Evolutionary conservation across 2,113 vertebrate genomes (phyloP), one percentile per base, ranked within the genome.

Genomic region (Athene noctua): DNA sequence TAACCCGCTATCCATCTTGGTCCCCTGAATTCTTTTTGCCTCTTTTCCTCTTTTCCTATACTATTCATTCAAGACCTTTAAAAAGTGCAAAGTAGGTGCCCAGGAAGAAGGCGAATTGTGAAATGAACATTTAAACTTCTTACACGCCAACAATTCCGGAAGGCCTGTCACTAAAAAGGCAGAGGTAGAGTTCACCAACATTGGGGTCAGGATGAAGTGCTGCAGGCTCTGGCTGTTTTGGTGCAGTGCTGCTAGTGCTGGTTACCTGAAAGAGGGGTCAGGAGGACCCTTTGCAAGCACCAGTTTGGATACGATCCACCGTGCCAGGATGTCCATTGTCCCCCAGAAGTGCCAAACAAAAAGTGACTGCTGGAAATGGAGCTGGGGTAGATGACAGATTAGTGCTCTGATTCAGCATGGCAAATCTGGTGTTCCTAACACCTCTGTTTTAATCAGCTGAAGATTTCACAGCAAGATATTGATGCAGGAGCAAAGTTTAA

Each of bases 1-100:
- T 88, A 91, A 92, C 78, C 78, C 14, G 6, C 86, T 94, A 66
- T 92, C 63, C 51, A 30, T 95, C 91, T 95, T 49, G 51, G 54
- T 72, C 29, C 66, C 73, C 82, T 40, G 25, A 67, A 77, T 88
- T 84, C 59, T 81, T 87, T 81, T 80, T 88, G 47, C 80, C 54
- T 84, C 26, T 74, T 92, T 81, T 59, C 47, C 68, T 94, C 58
- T 92, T 9, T 66, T 91, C 57, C 54, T 73, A 5, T 46, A 54
- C 57, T 7, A 15, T 84, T 95, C 71, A 61, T 71, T 74, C 5
- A 16, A 93, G 85, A 95, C 49, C 92, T 79, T 95, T 75, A 79
- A 66, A 79, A 92, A 82, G 62, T 75, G 51, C 32, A 40, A 91
- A 89, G 62, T 23, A 51, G 10, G 10, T 85, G 57, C 80, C 47